Evolutionary conservation across 2,113 vertebrate genomes (phyloP).

Genomic region (Vidua chalybeata): DNA sequence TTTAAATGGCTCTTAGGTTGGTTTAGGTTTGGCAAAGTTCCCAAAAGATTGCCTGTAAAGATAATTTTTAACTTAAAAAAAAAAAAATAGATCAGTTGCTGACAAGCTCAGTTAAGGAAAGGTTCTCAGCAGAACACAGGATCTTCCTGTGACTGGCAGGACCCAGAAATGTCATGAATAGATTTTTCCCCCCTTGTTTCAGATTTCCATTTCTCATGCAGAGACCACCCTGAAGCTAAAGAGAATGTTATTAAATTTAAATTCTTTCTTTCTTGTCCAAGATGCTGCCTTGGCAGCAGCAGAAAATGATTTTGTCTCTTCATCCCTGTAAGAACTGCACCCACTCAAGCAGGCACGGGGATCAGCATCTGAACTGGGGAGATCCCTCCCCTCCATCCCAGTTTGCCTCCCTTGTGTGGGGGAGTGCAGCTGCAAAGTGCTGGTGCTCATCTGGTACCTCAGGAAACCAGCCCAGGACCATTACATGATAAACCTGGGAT

Average conservation of each 20-base stretch:
- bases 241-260: neutral
- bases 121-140: neutral
- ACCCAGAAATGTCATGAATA: neutral
- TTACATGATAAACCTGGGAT: neutral
- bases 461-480: neutral
- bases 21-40: neutral
- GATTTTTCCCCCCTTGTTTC: neutral
- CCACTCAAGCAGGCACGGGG: neutral
- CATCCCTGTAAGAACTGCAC: neutral
- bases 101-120: neutral
- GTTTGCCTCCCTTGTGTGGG: neutral
- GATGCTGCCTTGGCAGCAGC: neutral
- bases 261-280: neutral
- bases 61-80: neutral
- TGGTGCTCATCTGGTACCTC: neutral
- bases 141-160: neutral
- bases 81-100: neutral
- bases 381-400: neutral
- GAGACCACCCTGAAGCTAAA: neutral
- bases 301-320: neutral
- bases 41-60: constrained; percentile 9
- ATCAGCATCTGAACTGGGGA: fast-evolving
- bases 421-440: neutral
- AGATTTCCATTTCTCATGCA: neutral
- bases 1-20: constrained; percentile 6